phyloP scores from a whole-genome alignment of 2,797 vertebrate genomes.

The Amniataba percoides region DNA sequence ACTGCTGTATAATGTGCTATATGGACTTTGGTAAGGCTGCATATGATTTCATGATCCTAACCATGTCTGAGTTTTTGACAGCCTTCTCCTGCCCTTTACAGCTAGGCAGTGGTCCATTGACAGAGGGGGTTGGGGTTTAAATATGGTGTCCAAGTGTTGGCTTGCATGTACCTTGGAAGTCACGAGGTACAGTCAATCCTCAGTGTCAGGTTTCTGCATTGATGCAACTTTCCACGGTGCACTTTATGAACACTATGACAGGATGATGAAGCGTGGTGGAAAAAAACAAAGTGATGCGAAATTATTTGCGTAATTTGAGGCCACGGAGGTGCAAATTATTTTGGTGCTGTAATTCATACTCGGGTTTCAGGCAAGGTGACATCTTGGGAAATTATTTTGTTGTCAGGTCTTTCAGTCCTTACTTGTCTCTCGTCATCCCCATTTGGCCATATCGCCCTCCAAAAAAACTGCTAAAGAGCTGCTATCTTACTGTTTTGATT shows the following conservation, averaged over 20 bases:
- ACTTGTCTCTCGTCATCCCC: background rate
- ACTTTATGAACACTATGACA: constrained; percentile 13
- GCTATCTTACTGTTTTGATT: background rate
- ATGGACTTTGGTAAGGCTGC: constrained; percentile 22
- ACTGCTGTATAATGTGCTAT: background rate
- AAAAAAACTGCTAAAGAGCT: background rate
- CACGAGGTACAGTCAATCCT: constrained; percentile 63
- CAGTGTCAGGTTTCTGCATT: constrained; percentile 70
- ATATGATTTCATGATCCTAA: constrained; percentile 36
- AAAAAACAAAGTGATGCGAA: background rate
- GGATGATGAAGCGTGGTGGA: background rate
- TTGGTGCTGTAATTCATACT: background rate
- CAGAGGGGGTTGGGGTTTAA: constrained; percentile 22
- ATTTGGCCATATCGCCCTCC: too few species aligned
- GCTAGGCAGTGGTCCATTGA: constrained; percentile 42
- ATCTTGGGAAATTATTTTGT: background rate
- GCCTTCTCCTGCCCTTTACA: constrained; percentile 60
- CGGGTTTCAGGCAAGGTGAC: background rate
- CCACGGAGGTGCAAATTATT: background rate
- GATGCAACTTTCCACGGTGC: constrained; percentile 58
- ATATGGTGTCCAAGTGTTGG: constrained; percentile 61
- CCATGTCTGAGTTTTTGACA: constrained; percentile 40
- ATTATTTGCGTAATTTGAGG: background rate
- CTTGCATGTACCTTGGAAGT: constrained; percentile 60
- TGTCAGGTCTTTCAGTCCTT: background rate